These are phyloP conservation scores for Crypturellus undulatus DNA, from an alignment of 2,113 vertebrate species.

Conservation along the genomic window DNA sequence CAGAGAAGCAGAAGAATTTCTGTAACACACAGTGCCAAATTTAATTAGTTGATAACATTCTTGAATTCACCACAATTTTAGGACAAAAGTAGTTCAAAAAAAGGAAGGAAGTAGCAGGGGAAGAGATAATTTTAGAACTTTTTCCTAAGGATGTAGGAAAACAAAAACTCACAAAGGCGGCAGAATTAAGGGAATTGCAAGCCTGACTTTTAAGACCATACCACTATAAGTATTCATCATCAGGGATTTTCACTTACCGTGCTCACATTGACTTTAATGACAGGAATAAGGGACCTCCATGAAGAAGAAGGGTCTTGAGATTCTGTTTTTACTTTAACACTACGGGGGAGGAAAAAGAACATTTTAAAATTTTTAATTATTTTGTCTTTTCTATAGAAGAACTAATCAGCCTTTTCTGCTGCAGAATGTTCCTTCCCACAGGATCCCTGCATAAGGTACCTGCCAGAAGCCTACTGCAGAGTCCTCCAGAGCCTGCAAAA, in stretches of 20 bases:
- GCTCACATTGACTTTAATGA: conserved; percentile 98
- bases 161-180: not conserved
- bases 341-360: not conserved
- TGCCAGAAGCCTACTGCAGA: not conserved
- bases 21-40: not conserved
- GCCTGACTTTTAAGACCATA: not conserved
- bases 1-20: not conserved
- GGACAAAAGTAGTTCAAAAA: not conserved
- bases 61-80: not conserved
- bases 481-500: not conserved
- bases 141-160: not conserved
- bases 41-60: not conserved
- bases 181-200: not conserved
- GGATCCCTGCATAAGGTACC: not conserved
- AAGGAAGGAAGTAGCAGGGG: not conserved
- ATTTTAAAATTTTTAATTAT: not conserved
- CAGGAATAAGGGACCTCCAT: conserved; percentile 97
- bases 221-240: not conserved
- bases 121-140: not conserved
- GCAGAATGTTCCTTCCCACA: not conserved
- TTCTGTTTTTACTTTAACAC: conserved; percentile 91
- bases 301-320: conserved; percentile 91
- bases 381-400: not conserved
- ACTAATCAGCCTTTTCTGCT: not conserved
- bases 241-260: conserved; percentile 85